Percentiles rank a stretch among this genome's conserved stretches.
Evolutionary conservation across 1,140 invertebrate species (phyloP).

Genomic region (Lysiphlebus fabarum): DNA sequence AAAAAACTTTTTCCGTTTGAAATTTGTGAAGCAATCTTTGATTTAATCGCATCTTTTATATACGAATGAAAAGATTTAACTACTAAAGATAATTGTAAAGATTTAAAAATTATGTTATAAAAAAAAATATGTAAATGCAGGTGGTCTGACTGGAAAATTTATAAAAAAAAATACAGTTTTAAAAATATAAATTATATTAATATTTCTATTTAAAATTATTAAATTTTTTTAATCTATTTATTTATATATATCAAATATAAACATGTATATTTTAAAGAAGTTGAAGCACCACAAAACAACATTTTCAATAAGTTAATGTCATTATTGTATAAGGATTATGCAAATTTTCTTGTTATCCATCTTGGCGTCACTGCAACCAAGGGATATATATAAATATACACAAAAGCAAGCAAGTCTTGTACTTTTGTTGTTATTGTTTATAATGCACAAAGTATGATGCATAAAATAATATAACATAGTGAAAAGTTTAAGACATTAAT

Average conservation of each 20-base stretch:
- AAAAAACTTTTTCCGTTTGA: no score
- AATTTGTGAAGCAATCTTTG: no score
- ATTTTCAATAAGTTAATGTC: conserved; percentile 27
- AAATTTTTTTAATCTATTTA: no score
- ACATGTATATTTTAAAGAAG: neutral
- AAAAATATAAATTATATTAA: no score
- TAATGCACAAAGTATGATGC: neutral
- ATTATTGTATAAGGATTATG: conserved; percentile 28
- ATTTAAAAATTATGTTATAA: no score
- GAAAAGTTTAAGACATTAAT: conserved; percentile 12
- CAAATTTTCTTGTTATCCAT: conserved; percentile 29
- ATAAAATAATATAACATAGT: neutral
- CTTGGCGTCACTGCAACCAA: conserved; percentile 20
- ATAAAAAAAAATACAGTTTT: no score
- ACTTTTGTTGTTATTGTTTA: neutral
- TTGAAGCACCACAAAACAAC: conserved; percentile 12
- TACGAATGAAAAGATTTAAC: no score
- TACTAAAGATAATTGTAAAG: no score
- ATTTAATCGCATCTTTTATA: no score
- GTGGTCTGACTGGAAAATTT: no score
- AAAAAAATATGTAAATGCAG: no score
- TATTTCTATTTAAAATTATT: no score
- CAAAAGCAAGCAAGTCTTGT: neutral
- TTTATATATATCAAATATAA: neutral
- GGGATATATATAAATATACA: neutral